Evolutionary conservation across 2,888 invertebrate species (phyloP).

Genomic region (Pollenia angustigena): DNA sequence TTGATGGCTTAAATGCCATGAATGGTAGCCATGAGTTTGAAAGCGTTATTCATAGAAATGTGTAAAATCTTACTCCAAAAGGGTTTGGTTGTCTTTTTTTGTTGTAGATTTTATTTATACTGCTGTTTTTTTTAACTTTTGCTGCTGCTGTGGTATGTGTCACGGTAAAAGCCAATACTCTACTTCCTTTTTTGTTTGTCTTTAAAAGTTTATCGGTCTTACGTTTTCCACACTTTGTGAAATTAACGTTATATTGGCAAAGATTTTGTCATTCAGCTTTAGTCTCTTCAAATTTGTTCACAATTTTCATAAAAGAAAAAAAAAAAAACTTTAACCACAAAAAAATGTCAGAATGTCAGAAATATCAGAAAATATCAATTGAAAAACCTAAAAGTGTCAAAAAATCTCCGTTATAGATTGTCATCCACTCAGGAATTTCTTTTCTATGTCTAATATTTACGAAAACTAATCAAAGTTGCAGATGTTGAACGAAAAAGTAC

Average conservation of each 20-base stretch:
- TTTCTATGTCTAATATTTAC: no score
- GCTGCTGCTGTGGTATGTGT: slow-evolving; percentile 50
- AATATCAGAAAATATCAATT: no score
- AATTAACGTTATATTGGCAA: slow-evolving; percentile 49
- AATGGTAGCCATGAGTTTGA: slow-evolving; percentile 80
- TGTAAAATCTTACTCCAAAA: slow-evolving; percentile 80
- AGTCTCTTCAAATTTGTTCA: neutral
- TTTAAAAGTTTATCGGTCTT: slow-evolving; percentile 45
- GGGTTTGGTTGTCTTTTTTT: slow-evolving; percentile 77
- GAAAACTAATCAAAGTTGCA: no score
- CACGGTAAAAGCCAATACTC: slow-evolving; percentile 58
- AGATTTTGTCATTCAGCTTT: slow-evolving; percentile 35
- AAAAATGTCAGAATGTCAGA: no score
- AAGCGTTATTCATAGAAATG: slow-evolving; percentile 81
- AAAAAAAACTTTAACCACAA: neutral
- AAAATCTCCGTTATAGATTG: no score
- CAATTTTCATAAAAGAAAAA: neutral
- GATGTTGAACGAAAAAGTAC: no score
- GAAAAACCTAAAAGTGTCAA: no score
- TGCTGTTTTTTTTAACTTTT: no score
- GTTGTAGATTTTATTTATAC: slow-evolving; percentile 51
- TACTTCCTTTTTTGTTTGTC: slow-evolving; percentile 40
- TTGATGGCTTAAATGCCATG: slow-evolving; percentile 68
- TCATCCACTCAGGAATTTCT: no score
- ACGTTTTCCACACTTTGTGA: slow-evolving; percentile 51